Evolutionary conservation across 2,797 vertebrate species (phyloP).

Genomic region (Myotis findleyi): DNA sequence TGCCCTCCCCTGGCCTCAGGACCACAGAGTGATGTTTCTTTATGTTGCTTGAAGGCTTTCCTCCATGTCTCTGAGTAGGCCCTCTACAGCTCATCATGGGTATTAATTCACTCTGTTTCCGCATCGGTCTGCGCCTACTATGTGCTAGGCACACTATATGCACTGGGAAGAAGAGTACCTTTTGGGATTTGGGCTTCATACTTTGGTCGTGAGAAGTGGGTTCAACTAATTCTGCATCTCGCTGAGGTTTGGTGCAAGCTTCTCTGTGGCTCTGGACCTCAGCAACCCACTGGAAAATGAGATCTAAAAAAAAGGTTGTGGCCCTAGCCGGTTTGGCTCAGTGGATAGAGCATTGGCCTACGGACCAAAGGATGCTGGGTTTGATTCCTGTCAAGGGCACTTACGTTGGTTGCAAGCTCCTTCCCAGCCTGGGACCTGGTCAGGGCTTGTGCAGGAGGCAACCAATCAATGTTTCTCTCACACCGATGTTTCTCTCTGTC

Average conservation of each 20-base stretch:
- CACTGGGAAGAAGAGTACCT: not conserved
- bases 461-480: no score
- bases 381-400: no score
- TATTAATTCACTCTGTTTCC: not conserved
- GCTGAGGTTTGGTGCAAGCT: not conserved
- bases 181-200: not conserved
- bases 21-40: no score
- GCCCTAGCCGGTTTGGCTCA: no score
- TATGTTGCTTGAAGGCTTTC: accelerated
- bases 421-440: no score
- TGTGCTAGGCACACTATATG: no score
- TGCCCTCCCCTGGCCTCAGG: not conserved
- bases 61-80: not conserved
- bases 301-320: not conserved
- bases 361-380: no score
- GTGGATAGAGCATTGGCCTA: no score
- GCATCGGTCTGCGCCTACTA: accelerated
- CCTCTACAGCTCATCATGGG: not conserved
- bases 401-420: no score
- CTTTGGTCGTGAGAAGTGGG: not conserved
- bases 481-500: no score
- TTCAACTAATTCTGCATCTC: not conserved
- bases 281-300: not conserved
- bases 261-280: not conserved
- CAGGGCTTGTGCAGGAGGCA: no score